Base-by-base conservation (phyloP, 1,140 invertebrate species). In the Penaeus chinensis region DNA sequence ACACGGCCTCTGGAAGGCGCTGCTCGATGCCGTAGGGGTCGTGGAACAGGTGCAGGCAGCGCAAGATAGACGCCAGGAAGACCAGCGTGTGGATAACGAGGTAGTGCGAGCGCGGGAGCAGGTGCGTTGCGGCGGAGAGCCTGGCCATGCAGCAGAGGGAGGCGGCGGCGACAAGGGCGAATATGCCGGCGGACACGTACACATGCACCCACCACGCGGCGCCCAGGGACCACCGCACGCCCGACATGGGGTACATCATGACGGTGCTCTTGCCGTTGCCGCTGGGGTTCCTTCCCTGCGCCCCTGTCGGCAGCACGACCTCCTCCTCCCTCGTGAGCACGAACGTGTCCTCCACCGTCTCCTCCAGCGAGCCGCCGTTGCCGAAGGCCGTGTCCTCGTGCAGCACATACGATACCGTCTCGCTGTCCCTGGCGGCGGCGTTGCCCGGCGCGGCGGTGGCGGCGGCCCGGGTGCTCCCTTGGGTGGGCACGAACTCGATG, bases 161-260 rank as follows among this genome's bases (percentile, higher is more conserved):
- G 91, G 95, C 97, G 2, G 96, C 93, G 0, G 96, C 96, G 90
- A 98, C 92, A 16, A 97, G 92, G 0, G 96, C 95, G 91, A 97
- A 98, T 90, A 96, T 93, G 20, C 95, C 94, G 0, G 96, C 96
- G 0, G 96, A 95, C 19, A 96, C 91, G 92, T 98, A 98, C 1
- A 98, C 95, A 91, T 98, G 96, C 20, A 98, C 93, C 89, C 96
- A 96, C 97, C 96, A 98, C 3, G 96, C 96, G 90, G 96, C 95
- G 0, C 95, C 94, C 95, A 95, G 96, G 8, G 66, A 60, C 13
- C 85, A 66, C 22, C 42, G 27, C 10, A 74, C 71, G 42, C 42
- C 71, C 16, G 54, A 54, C 54, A 54, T 54, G 54, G 54, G 54
- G 54, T 54, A 54, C 54, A 11, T 54, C 11, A 54, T 54, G 54